Evolutionary conservation across 1,140 invertebrate genomes (phyloP).

Genomic region (Drosophila seguyi): DNA sequence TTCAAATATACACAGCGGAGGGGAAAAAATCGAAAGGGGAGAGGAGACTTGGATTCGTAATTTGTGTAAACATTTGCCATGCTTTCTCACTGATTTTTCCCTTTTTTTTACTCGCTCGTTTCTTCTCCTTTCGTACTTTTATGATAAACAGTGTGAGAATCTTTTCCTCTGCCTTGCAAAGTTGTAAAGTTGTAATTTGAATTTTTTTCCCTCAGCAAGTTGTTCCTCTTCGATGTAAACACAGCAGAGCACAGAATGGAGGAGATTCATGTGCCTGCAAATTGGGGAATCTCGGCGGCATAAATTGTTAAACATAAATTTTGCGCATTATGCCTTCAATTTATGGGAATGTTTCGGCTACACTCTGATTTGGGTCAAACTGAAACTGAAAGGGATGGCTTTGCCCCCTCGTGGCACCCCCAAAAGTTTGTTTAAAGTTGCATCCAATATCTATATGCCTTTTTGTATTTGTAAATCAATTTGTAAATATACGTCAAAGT

Average conservation of each 20-base stretch:
- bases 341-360: constrained; percentile 50
- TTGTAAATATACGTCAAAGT: constrained; percentile 51
- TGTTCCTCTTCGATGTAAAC: constrained; percentile 58
- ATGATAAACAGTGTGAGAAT: constrained; percentile 77
- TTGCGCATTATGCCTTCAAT: constrained; percentile 67
- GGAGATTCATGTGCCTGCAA: constrained; percentile 52
- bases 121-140: constrained; percentile 51
- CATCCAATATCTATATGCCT: constrained; percentile 22
- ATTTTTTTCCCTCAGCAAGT: constrained; percentile 53
- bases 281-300: constrained; percentile 58
- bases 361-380: constrained; percentile 49
- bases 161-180: constrained; percentile 43
- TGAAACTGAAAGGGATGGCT: constrained; percentile 14
- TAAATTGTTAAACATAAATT: constrained; percentile 70
- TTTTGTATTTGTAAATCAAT: constrained; percentile 53
- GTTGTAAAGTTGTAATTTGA: constrained; percentile 76
- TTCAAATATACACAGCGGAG: constrained; percentile 65
- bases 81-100: constrained; percentile 77
- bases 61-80: constrained; percentile 81
- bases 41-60: constrained; percentile 56
- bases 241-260: constrained; percentile 38
- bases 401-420: not conserved
- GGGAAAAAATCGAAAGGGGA: constrained; percentile 4
- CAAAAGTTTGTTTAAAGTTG: constrained; percentile 39
- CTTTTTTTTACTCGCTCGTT: constrained; percentile 18